Conservation (phyloP, 1,140 invertebrate genomes). For the Potamilus streckersoni region DNA sequence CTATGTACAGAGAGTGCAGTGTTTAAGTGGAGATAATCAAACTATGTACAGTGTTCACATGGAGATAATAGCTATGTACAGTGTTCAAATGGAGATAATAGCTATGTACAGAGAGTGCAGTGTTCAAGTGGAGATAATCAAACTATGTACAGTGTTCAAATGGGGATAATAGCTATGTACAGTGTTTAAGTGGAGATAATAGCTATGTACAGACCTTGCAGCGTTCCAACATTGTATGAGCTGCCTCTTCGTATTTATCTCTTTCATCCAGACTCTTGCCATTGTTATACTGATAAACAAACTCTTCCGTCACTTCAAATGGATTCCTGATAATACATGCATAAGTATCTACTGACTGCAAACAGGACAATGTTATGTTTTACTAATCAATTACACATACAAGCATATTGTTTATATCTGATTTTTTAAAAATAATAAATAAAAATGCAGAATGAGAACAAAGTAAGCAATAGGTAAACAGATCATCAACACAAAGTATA, state of each 20-base stretch:
- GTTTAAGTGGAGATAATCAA: not conserved
- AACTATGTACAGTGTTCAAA: too few species aligned
- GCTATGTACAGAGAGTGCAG: too few species aligned
- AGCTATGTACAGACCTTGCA: conserved; percentile 54
- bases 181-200: not conserved
- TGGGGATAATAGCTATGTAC: too few species aligned
- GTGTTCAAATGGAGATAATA: too few species aligned
- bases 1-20: conserved; percentile 17
- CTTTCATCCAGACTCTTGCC: conserved; percentile 49
- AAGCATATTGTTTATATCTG: not conserved
- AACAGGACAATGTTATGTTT: not conserved
- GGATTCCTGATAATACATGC: conserved; percentile 53
- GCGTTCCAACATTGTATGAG: conserved; percentile 63
- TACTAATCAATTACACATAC: not conserved
- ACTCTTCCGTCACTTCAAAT: conserved; percentile 66
- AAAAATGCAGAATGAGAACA: too few species aligned
- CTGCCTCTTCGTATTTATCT: conserved; percentile 60
- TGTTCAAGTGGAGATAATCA: too few species aligned
- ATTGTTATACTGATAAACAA: conserved; percentile 64
- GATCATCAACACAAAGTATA: too few species aligned
- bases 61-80: not conserved
- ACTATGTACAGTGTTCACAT: too few species aligned
- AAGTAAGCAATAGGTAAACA: too few species aligned
- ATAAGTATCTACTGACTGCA: too few species aligned
- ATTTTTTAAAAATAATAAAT: not conserved